These are phyloP conservation scores for Chrysomela aeneicollis DNA, from an alignment of 2,888 invertebrate genomes.

Conservation along the genomic window DNA sequence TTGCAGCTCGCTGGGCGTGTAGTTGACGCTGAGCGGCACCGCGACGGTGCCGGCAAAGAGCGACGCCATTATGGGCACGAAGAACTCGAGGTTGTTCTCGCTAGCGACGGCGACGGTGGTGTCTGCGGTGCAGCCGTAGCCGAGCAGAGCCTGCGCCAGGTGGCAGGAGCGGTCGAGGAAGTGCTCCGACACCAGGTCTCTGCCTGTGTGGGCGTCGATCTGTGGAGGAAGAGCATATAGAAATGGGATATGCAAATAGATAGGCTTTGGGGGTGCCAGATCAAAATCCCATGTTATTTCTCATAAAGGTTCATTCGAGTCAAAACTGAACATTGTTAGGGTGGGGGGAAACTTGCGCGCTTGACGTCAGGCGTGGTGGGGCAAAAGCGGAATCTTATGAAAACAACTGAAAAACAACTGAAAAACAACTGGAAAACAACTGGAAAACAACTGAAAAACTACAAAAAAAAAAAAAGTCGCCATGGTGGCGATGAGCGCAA, in stretches of 20 bases:
- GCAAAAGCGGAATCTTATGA: too few species aligned
- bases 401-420: too few species aligned
- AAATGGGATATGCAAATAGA: background rate
- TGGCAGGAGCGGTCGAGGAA: constrained; percentile 43
- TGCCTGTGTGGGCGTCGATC: constrained; percentile 48
- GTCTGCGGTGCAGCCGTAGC: constrained; percentile 40
- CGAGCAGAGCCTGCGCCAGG: constrained; percentile 45
- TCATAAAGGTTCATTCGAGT: too few species aligned
- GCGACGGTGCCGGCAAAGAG: constrained; percentile 48
- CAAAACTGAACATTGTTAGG: too few species aligned
- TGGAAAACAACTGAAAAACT: too few species aligned
- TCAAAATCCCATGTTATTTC: too few species aligned
- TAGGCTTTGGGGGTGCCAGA: too few species aligned
- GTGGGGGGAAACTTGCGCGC: too few species aligned
- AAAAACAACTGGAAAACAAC: too few species aligned
- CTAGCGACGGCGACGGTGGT: constrained; percentile 47
- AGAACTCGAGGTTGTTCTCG: constrained; percentile 49
- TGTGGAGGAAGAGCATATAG: constrained; percentile 31
- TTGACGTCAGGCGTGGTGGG: too few species aligned
- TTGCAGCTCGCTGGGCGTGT: constrained; percentile 39
- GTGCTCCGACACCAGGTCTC: constrained; percentile 41
- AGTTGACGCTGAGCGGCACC: constrained; percentile 47
- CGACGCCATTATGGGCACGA: constrained; percentile 47
- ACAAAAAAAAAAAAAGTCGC: too few species aligned
- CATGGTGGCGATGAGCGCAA: too few species aligned